phyloP scores from a whole-genome alignment of 2,888 invertebrate genomes.

The Drosophila ustulata region DNA sequence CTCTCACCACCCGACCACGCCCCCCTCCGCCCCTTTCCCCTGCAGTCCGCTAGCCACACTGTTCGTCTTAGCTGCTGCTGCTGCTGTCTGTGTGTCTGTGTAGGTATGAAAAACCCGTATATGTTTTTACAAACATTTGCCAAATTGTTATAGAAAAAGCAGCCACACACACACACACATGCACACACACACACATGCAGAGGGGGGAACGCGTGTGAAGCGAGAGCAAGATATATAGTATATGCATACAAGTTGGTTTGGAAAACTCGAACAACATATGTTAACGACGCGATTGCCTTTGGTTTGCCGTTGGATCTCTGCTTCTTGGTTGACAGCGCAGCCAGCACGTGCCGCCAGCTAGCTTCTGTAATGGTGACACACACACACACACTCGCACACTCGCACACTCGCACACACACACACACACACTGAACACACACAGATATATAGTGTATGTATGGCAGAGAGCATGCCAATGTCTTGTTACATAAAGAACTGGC shows the following conservation, averaged over 20 bases:
- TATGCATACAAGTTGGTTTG: slow-evolving; percentile 50
- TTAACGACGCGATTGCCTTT: slow-evolving; percentile 65
- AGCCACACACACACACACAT: slow-evolving; percentile 29
- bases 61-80: slow-evolving; percentile 12
- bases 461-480: slow-evolving; percentile 35
- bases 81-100: slow-evolving; percentile 6
- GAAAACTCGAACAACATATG: slow-evolving; percentile 69
- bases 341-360: slow-evolving; percentile 59
- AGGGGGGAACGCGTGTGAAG: neutral
- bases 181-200: slow-evolving; percentile 23
- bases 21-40: neutral
- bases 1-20: neutral
- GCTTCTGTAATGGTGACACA: slow-evolving; percentile 43
- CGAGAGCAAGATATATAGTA: neutral
- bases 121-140: slow-evolving; percentile 68
- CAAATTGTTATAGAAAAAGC: slow-evolving; percentile 71
- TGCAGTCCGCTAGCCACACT: slow-evolving; percentile 1
- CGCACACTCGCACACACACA: slow-evolving; percentile 8
- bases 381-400: slow-evolving; percentile 31
- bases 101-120: slow-evolving; percentile 56
- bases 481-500: slow-evolving; percentile 40
- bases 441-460: neutral
- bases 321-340: slow-evolving; percentile 28
- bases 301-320: slow-evolving; percentile 39
- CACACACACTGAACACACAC: slow-evolving; percentile 24